Evolutionary conservation across 2,888 invertebrate genomes (phyloP).

Genomic region (Rhagium mordax): DNA sequence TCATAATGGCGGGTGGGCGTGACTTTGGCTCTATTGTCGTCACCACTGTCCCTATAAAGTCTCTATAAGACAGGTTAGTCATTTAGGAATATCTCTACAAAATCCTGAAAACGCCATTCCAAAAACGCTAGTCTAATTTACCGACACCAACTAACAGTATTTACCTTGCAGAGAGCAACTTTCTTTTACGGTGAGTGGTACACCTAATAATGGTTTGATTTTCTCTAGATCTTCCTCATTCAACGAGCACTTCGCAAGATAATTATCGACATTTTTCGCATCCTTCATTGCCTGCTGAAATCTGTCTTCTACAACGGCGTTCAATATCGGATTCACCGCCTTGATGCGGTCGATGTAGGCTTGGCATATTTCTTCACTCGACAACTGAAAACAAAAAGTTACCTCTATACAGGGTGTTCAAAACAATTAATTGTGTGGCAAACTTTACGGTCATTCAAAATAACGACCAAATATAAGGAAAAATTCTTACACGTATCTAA

Average conservation of each 20-base stretch:
- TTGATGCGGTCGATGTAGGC: constrained; percentile 85
- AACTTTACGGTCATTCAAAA: too few species aligned
- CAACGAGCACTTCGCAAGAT: constrained; percentile 52
- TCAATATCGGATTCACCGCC: constrained; percentile 83
- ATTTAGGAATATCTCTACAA: too few species aligned
- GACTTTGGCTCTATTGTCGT: too few species aligned
- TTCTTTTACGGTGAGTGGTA: constrained; percentile 89
- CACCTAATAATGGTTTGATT: constrained; percentile 81
- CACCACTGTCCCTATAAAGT: too few species aligned
- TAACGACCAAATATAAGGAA: too few species aligned
- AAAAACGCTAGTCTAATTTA: constrained; percentile 3
- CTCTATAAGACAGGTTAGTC: too few species aligned
- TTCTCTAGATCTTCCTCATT: constrained; percentile 54
- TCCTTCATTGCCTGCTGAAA: constrained; percentile 83
- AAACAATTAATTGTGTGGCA: too few species aligned
- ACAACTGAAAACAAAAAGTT: constrained; percentile 72
- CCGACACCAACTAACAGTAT: not conserved
- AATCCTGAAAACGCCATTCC: too few species aligned
- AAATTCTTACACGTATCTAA: too few species aligned
- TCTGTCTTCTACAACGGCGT: constrained; percentile 85
- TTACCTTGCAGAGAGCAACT: constrained; percentile 82
- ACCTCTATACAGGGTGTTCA: too few species aligned
- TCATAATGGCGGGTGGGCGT: too few species aligned
- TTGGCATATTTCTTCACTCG: constrained; percentile 79
- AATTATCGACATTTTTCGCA: constrained; percentile 79